Conservation (phyloP, 1,140 invertebrate species). For the Drosophila serrata region DNA sequence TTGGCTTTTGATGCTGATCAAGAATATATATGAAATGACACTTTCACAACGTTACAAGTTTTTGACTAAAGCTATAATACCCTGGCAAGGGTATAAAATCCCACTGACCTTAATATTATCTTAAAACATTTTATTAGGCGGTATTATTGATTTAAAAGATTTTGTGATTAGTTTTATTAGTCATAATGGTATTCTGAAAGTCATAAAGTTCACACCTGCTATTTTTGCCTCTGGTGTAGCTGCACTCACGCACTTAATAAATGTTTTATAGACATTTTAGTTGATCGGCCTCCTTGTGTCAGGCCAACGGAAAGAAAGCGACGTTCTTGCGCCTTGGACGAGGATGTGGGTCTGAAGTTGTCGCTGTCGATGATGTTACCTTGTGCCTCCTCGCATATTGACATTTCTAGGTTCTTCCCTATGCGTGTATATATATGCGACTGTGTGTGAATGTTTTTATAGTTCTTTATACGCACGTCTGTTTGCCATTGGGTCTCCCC, state of each 20-base stretch:
- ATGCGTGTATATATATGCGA: background rate
- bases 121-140: too few species aligned
- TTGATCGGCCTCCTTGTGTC: conserved; percentile 50
- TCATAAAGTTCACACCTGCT: background rate
- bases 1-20: too few species aligned
- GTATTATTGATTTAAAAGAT: background rate
- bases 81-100: too few species aligned
- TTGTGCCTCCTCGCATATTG: conserved; percentile 38
- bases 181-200: background rate
- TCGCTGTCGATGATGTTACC: conserved; percentile 29
- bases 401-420: conserved; percentile 49
- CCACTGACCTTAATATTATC: too few species aligned
- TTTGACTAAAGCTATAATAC: too few species aligned
- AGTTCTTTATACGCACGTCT: conserved; percentile 26
- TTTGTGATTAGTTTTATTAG: background rate
- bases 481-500: conserved; percentile 32
- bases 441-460: conserved; percentile 13
- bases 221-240: background rate
- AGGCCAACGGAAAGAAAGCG: conserved; percentile 46
- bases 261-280: conserved; percentile 51
- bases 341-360: conserved; percentile 27
- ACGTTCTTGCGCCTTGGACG: conserved; percentile 35
- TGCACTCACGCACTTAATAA: conserved; percentile 31
- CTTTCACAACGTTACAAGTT: too few species aligned
- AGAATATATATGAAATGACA: too few species aligned